These are phyloP conservation scores for Eriosoma lanigerum DNA, from an alignment of 1,140 invertebrate genomes.

Conservation along the genomic window DNA sequence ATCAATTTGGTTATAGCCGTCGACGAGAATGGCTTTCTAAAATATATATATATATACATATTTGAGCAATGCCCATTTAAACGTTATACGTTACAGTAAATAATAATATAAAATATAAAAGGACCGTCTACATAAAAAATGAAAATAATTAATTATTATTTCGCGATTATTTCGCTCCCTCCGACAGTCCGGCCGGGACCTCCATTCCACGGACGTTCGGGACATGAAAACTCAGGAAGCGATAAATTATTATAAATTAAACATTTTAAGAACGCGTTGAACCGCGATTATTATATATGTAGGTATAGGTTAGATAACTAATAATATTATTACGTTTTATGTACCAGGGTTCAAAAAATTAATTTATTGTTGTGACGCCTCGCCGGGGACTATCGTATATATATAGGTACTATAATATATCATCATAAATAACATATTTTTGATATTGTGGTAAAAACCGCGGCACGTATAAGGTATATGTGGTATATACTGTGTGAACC, in stretches of 20 bases:
- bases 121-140: background rate
- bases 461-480: background rate
- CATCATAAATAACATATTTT: too few species aligned
- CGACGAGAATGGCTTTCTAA: constrained; percentile 6
- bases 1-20: background rate
- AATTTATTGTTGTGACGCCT: constrained; percentile 36
- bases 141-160: constrained; percentile 45
- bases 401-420: background rate
- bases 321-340: background rate
- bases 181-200: background rate
- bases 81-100: background rate
- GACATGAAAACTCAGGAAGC: background rate
- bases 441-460: background rate
- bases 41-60: background rate
- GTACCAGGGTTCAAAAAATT: background rate
- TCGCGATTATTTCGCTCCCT: constrained; percentile 25
- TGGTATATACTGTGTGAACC: background rate
- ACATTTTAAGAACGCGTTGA: too few species aligned
- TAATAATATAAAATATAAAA: background rate
- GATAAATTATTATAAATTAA: background rate
- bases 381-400: background rate
- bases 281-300: too few species aligned
- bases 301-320: too few species aligned
- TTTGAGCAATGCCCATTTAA: too few species aligned
- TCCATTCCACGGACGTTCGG: background rate